Evolutionary conservation across 2,797 vertebrate species (phyloP), one percentile per base, ranked within the genome.

Genomic region (Sparidentex hasta): DNA sequence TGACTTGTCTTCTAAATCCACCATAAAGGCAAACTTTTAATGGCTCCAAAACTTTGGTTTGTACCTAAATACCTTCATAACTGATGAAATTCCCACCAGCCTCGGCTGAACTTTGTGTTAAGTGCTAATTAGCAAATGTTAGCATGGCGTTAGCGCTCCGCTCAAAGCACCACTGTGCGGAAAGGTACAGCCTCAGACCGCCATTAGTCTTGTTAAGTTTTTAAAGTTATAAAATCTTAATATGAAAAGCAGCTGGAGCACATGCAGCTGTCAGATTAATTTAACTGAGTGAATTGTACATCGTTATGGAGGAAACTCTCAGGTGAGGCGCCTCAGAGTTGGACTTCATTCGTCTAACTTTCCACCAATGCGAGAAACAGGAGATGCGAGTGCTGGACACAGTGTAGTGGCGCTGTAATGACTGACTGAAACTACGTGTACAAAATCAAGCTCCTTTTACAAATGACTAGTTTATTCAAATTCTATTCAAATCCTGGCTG

Each of bases 401-500:
- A 38, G n/a, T 20, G 7, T 38, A 38, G 38, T 9, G 38, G 9
- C 8, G 38, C 38, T 73, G 16, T 33, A 11, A 50, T 16, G 16
- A 21, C 33, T 27, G 29, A 50, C 25, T 59, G 47, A 18, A 65
- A 57, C 11, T 5, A 20, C 3, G 33, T 72, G 33, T 17, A 38
- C 18, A 25, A 46, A 68, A 25, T 2, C 8, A 54, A 27, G 8
- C 57, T 67, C 67, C 11, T 23, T 65, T 68, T 41, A 29, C 62
- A n/a, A 71, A 77, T 50, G 13, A 57, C 7, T 48, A 14, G 20
- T 50, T n/a, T 58, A 21, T 55, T 72, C 3, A 44, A 33, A 68
- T 29, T 56, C 51, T 55, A 20, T 57, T 59, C 20, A 25, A 44
- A 41, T 68, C 56, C 43, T 23, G 13, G 23, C 23, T 38, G 5